These are phyloP conservation scores for Cichladusa arquata DNA, from an alignment of 2,113 vertebrate genomes.

Conservation along the genomic window DNA sequence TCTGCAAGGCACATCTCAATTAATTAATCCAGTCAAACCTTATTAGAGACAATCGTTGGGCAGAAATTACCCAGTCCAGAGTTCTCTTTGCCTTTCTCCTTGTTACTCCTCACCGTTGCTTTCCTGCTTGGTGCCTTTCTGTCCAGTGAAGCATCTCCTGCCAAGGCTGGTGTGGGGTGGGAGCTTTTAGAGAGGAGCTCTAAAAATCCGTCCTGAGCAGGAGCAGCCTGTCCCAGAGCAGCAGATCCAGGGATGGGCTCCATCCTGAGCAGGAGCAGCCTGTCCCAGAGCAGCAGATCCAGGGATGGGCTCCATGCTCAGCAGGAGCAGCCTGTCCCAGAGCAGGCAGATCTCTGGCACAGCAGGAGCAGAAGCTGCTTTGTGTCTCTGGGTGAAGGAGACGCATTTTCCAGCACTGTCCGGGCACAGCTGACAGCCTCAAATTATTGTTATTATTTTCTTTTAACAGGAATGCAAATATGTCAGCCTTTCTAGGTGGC, in stretches of 20 bases:
- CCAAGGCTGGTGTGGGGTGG: background rate
- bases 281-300: too few species aligned
- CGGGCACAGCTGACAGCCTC: slow-evolving; percentile 34
- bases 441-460: slow-evolving; percentile 56
- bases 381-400: background rate
- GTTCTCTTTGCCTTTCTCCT: background rate
- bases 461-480: slow-evolving; percentile 27
- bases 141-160: background rate
- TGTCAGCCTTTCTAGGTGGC: slow-evolving; percentile 1
- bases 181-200: background rate
- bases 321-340: background rate
- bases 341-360: background rate
- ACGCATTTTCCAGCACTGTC: background rate
- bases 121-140: background rate
- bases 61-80: background rate
- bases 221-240: too few species aligned
- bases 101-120: background rate
- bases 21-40: slow-evolving; percentile 65
- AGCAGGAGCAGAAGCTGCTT: background rate
- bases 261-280: too few species aligned
- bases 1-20: slow-evolving; percentile 65
- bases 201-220: too few species aligned
- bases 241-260: too few species aligned
- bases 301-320: too few species aligned
- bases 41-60: slow-evolving; percentile 46